These are phyloP conservation scores for Caenorhabditis macrosperma DNA, from an alignment of 2,888 invertebrate genomes.

Conservation along the genomic window DNA sequence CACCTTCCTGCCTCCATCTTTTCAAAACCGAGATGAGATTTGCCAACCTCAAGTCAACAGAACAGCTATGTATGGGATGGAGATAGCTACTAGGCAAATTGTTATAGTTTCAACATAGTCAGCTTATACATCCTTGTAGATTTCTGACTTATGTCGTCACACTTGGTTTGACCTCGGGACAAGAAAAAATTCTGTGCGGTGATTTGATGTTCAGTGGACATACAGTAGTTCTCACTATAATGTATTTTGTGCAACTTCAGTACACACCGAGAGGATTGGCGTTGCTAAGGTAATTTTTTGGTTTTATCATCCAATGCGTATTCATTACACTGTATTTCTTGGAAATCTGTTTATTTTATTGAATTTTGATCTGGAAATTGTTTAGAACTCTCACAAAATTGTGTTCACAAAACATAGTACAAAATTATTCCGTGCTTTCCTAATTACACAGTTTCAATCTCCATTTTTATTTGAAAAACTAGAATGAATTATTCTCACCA, in stretches of 20 bases:
- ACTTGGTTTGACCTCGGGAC: constrained; percentile 78
- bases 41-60: constrained; percentile 78
- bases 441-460: no score
- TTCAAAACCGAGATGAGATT: constrained; percentile 77
- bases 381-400: no score
- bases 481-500: no score
- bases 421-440: no score
- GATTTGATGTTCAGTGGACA: constrained; percentile 80
- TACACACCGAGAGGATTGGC: constrained; percentile 77
- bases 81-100: constrained; percentile 71
- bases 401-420: no score
- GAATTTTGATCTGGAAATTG: no score
- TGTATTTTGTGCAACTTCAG: constrained; percentile 78
- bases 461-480: no score
- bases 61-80: constrained; percentile 78
- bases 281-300: constrained; percentile 64
- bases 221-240: constrained; percentile 78
- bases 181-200: constrained; percentile 79
- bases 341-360: no score
- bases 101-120: not conserved
- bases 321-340: not conserved
- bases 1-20: constrained; percentile 79
- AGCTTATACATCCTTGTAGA: constrained; percentile 61
- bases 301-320: not conserved
- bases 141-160: constrained; percentile 80